Percentiles rank a stretch among this genome's conserved stretches.
Conservation (phyloP, 92 coral and sea anemone genomes). For the Siderastrea siderea region DNA sequence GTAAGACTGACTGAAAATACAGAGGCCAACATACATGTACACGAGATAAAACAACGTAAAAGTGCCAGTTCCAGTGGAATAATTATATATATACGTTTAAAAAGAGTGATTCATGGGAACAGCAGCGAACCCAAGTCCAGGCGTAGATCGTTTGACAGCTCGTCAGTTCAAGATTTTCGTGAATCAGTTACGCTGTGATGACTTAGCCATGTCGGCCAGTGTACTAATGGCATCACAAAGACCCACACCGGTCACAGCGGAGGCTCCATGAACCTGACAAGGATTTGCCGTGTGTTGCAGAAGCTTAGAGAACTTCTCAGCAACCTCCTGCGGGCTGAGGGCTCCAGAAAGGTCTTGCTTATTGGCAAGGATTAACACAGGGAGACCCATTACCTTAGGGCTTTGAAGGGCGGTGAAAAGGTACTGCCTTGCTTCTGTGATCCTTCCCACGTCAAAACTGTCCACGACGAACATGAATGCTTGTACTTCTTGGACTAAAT, state of each 20-base stretch:
- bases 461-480: slow-evolving; percentile 48
- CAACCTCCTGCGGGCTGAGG: slow-evolving; percentile 17
- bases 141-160: not conserved
- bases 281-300: slow-evolving; percentile 17
- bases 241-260: slow-evolving; percentile 40
- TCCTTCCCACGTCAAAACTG: slow-evolving; percentile 36
- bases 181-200: not conserved
- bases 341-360: slow-evolving; percentile 54
- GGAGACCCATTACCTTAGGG: slow-evolving; percentile 23
- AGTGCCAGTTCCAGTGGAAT: too few species aligned
- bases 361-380: slow-evolving; percentile 52
- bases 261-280: slow-evolving; percentile 42
- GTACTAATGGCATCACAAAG: slow-evolving; percentile 30
- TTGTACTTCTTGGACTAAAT: slow-evolving; percentile 23
- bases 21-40: too few species aligned
- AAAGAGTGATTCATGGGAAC: not conserved
- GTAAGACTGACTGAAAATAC: too few species aligned
- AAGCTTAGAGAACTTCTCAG: slow-evolving; percentile 23
- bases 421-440: slow-evolving; percentile 28
- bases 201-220: slow-evolving; percentile 41
- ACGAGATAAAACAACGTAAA: too few species aligned
- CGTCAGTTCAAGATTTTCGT: not conserved
- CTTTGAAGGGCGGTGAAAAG: slow-evolving; percentile 22
- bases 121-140: not conserved
- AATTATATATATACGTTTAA: too few species aligned